These are phyloP conservation scores for Typhlichthys eigenmanni DNA, from an alignment of 2,797 vertebrate species.

Conservation along the genomic window DNA sequence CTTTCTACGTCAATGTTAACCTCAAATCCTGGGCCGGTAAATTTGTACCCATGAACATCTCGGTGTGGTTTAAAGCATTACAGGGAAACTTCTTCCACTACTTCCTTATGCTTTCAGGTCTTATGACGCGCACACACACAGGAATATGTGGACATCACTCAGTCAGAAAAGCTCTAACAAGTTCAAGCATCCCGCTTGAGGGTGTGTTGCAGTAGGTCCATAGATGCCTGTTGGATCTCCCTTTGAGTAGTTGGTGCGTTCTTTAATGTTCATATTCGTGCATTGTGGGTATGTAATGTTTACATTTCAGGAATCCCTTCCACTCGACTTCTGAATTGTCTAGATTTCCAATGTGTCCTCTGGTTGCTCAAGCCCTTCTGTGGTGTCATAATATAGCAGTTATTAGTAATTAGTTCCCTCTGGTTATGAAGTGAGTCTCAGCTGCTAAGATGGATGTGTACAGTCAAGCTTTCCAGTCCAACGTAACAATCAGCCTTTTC, in stretches of 20 bases:
- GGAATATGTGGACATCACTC: conserved; percentile 28
- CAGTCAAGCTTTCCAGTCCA: too few species aligned
- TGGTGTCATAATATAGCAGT: conserved; percentile 2
- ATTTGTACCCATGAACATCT: too few species aligned
- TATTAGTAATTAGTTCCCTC: conserved; percentile 33
- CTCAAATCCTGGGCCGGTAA: too few species aligned
- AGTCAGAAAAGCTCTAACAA: background rate
- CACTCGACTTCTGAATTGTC: background rate
- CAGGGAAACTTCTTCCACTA: too few species aligned
- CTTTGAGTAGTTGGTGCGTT: conserved; percentile 23
- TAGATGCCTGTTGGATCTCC: conserved; percentile 12
- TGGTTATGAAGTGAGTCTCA: conserved; percentile 1
- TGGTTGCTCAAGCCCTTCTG: conserved; percentile 5
- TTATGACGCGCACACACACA: background rate
- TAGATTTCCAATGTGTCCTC: background rate
- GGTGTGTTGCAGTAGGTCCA: background rate
- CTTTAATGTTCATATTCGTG: conserved; percentile 31
- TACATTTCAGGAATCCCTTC: conserved; percentile 20
- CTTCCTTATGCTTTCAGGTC: too few species aligned
- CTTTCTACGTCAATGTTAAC: too few species aligned
- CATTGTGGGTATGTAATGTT: conserved; percentile 38
- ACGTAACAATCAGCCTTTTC: too few species aligned
- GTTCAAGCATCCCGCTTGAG: background rate
- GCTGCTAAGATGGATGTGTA: too few species aligned
- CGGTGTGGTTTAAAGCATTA: too few species aligned